phyloP scores from a whole-genome alignment of 1,140 invertebrate genomes.

The Bombus pascuorum region DNA sequence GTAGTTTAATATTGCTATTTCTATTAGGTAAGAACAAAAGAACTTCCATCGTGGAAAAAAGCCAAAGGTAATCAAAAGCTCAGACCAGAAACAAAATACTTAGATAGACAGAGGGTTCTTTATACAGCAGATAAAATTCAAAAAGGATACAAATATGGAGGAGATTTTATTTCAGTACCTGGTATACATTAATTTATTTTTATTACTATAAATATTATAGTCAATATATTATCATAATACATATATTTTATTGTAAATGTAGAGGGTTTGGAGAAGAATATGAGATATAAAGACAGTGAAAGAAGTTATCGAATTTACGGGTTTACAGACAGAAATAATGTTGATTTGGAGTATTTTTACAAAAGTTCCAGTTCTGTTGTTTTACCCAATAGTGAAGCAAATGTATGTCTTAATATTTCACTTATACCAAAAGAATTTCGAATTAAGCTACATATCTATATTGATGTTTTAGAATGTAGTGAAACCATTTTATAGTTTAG shows the following conservation, averaged over 20 bases:
- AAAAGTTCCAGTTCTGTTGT: conserved; percentile 48
- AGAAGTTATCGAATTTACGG: conserved; percentile 57
- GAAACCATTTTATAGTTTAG: conserved; percentile 61
- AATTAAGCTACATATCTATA: conserved; percentile 10
- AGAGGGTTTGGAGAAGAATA: conserved; percentile 48
- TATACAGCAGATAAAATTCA: conserved; percentile 53
- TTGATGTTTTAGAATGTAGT: conserved; percentile 4
- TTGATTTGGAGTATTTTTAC: conserved; percentile 57
- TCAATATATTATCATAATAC: not conserved
- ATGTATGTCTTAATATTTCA: conserved; percentile 10
- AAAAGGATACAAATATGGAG: conserved; percentile 68
- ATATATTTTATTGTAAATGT: not conserved
- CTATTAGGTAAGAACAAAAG: conserved; percentile 32
- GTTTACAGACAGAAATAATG: conserved; percentile 46
- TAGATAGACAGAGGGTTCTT: conserved; percentile 56
- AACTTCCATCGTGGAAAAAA: conserved; percentile 37
- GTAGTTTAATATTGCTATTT: not conserved
- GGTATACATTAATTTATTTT: conserved; percentile 27
- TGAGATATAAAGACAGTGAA: conserved; percentile 37
- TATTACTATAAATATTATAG: not conserved
- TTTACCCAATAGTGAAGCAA: conserved; percentile 19
- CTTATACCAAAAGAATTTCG: not conserved
- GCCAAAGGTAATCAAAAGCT: not conserved
- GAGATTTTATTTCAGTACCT: conserved; percentile 58
- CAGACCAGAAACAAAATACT: not conserved